Conservation (phyloP, 1,140 invertebrate species). For the Pinna nobilis region DNA sequence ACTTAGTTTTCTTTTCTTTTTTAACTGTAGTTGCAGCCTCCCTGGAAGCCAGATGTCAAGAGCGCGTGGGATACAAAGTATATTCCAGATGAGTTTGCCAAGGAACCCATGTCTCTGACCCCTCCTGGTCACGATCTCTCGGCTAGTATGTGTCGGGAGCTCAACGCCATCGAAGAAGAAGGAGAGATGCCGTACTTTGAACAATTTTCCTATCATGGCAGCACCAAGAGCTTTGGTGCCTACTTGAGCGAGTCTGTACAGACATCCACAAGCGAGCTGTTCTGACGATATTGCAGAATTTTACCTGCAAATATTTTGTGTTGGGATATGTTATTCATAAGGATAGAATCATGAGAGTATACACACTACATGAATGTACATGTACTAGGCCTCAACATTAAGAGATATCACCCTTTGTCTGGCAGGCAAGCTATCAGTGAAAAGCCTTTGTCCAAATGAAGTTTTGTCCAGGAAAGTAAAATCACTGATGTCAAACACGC, state of each 20-base stretch:
- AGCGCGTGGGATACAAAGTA: constrained; percentile 72
- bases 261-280: constrained; percentile 34
- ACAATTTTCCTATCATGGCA: constrained; percentile 84
- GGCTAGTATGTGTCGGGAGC: constrained; percentile 56
- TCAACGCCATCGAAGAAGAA: constrained; percentile 84
- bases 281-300: constrained; percentile 25
- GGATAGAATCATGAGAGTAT: neutral
- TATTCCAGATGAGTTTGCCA: constrained; percentile 73
- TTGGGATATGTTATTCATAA: neutral
- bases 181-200: constrained; percentile 82
- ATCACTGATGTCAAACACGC: too few species aligned
- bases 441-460: too few species aligned
- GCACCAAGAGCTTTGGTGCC: constrained; percentile 61
- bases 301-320: too few species aligned
- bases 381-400: constrained; percentile 9
- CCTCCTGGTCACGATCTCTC: constrained; percentile 50
- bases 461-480: too few species aligned
- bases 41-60: constrained; percentile 72
- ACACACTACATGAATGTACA: neutral
- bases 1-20: too few species aligned
- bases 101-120: constrained; percentile 65
- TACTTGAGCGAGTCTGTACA: constrained; percentile 69
- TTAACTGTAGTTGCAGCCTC: constrained; percentile 61
- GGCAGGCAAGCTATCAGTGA: too few species aligned
- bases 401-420: neutral